Base-by-base conservation (phyloP, 2,113 vertebrate genomes). In the Elgaria multicarinata region DNA sequence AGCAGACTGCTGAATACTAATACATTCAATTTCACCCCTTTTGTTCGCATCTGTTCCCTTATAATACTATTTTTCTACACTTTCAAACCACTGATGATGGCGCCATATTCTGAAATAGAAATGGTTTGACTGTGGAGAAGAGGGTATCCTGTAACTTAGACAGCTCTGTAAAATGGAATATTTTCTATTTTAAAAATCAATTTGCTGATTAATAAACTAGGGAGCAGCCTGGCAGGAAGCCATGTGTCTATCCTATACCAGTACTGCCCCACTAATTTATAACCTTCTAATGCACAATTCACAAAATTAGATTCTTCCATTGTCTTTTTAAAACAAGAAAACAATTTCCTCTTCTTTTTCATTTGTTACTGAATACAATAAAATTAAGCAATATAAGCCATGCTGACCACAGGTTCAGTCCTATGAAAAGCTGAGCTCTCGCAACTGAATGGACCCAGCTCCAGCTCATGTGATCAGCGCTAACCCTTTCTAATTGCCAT, bases 21-120 rank as follows among this genome's bases (percentile, higher is more conserved):
- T 99, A 96, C 98, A 97, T 98, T 98, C 98, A 98, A 99, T 99
- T 98, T 98, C 98, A 98, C 98, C 98, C 98, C 97, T 98, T 98
- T 98, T 97, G 97, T 98, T 97, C 96, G 96, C 98, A 98, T 98
- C 98, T 98, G 97, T 98, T 98, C 96, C 97, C 93, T 97, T 94
- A 92, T 97, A 97, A 98, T 97, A 94, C 97, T 97, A 97, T 98
- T 98, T 89, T 97, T 98, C 97, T 97, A 97, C 97, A 97, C 97
- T 97, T 96, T 95, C 97, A 97, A 96, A 94, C 95, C 96, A 96
- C 92, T 88, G 95, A 76, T 50, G 96, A 96, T 94, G 92, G 94
- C 46, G 83, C 62, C 6, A 13, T 84, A 89, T 86, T 80, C 87
- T 33, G 36, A 89, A 83, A 0, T 0, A 8, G 72, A 90, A 72